These are phyloP conservation scores for Gisinianus flammeolus DNA, from an alignment of 2,888 invertebrate species.

Conservation along the genomic window DNA sequence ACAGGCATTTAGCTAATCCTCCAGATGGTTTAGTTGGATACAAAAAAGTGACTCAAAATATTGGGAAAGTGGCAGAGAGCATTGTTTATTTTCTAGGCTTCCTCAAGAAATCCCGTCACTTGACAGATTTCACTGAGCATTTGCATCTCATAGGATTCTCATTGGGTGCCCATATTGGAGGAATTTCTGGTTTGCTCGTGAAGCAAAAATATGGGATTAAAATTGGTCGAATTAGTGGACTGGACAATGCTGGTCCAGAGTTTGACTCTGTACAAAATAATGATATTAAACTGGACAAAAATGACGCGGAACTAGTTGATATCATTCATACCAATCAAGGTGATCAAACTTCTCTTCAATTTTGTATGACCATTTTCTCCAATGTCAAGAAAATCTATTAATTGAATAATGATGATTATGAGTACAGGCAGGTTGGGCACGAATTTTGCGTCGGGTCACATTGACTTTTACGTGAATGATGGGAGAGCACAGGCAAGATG, in stretches of 20 bases:
- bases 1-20: slow-evolving; percentile 5
- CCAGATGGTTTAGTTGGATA: neutral
- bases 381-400: too few species aligned
- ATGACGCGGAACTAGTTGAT: slow-evolving; percentile 3
- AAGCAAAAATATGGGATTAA: neutral
- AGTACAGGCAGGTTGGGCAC: slow-evolving; percentile 1
- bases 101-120: neutral
- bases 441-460: neutral
- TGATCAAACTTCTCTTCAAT: too few species aligned
- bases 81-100: neutral
- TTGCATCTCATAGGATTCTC: neutral
- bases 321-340: slow-evolving; percentile 4
- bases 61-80: neutral
- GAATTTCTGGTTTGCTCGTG: neutral
- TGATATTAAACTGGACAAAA: neutral
- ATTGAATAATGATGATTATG: too few species aligned
- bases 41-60: neutral
- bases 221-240: slow-evolving; percentile 3
- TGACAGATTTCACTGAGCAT: neutral
- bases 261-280: neutral
- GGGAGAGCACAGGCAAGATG: neutral
- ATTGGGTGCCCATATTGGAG: slow-evolving; percentile 15
- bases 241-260: slow-evolving; percentile 9
- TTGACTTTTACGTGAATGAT: slow-evolving; percentile 15
- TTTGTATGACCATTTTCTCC: too few species aligned